Base-by-base conservation (phyloP, 2,888 invertebrate genomes). In the Strigamia transsilvanica region DNA sequence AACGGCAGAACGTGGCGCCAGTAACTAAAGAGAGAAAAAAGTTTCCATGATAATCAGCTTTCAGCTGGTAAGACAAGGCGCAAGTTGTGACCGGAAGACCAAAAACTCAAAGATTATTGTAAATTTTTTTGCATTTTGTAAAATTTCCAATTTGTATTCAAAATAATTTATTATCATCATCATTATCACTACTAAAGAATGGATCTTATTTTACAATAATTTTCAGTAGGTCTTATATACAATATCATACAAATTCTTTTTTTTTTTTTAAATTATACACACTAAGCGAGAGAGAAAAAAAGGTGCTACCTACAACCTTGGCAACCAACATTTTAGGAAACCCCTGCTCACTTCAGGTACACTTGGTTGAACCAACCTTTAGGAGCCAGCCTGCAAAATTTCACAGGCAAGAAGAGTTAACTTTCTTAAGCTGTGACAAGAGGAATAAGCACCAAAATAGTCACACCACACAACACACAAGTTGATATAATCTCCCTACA, bases 301-400 rank as follows among this genome's bases (percentile, higher is more conserved):
- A 80, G 27, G 27, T 80, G 32, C 80, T 80, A 80, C 80, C 80
- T 80, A 80, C 80, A 80, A 80, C 80, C 51, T 51, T 51, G 41
- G 56, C 41, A 79, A 42, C 46, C 38, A 80, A 80, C 80, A 80
- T 42, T 42, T 80, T 38, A 32, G 80, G 41, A 80, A 80, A 32
- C 78, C 38, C 32, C 32, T 23, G 32, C 78, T 32, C 38, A 32
- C 78, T 34, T 78, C 32, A 78, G 23, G 78, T 78, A 78, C 38
- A 23, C 79, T 42, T 38, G 23, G 38, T 12, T 79, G 79, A 34
- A 79, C 34, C 79, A 79, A 41, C 42, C 38, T 23, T 61, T 61
- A 41, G 41, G 23, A 38, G 79, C 42, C 79, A 79, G 79, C 79
- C 79, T 79, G 79, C 79, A 79, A 79, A 79, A 79, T 79, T 79